phyloP scores from a whole-genome alignment of 2,888 invertebrate species.

The Pocota personata region DNA sequence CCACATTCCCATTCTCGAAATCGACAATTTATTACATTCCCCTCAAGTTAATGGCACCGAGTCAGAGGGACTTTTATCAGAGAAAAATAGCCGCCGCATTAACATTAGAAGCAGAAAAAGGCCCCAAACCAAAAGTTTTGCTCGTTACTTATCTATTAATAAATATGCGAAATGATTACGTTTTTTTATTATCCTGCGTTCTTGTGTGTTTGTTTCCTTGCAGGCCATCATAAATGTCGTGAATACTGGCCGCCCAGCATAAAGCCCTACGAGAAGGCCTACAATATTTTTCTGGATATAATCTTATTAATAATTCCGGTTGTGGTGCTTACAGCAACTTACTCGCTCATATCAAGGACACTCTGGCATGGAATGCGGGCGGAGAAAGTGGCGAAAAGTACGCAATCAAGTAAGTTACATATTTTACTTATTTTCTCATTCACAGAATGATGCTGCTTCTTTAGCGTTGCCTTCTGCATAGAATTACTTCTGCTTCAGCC shows the following conservation, averaged over 20 bases:
- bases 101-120: background rate
- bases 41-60: background rate
- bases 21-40: background rate
- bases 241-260: constrained; percentile 84
- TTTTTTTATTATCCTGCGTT: constrained; percentile 26
- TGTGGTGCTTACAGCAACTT: constrained; percentile 85
- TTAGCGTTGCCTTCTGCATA: background rate
- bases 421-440: constrained; percentile 34
- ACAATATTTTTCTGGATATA: constrained; percentile 85
- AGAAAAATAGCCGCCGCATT: background rate
- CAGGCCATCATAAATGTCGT: constrained; percentile 85
- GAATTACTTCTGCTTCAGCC: background rate
- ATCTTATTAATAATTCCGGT: constrained; percentile 86
- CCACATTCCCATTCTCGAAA: background rate
- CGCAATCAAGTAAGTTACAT: constrained; percentile 80
- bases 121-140: background rate
- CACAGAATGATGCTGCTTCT: background rate
- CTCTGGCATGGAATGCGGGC: constrained; percentile 77
- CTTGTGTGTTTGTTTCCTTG: background rate
- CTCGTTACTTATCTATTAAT: constrained; percentile 26
- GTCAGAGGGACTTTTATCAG: background rate
- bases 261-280: constrained; percentile 84
- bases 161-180: constrained; percentile 18
- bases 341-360: constrained; percentile 83
- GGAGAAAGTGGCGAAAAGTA: constrained; percentile 81